phyloP scores from a whole-genome alignment of 2,113 vertebrate species.

The Dasyornis broadbenti region DNA sequence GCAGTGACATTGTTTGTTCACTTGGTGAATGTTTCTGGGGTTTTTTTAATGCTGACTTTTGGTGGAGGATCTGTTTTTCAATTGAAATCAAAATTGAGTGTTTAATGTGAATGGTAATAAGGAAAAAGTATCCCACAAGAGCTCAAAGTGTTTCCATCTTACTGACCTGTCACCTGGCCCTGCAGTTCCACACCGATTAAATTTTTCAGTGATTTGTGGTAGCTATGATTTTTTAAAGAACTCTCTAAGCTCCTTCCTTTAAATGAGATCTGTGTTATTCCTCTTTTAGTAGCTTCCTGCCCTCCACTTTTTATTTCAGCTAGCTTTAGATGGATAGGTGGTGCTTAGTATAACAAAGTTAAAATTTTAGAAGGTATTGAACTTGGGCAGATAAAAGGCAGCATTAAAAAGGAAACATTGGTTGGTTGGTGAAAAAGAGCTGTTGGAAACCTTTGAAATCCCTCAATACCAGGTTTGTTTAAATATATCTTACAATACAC shows the following conservation, averaged over 20 bases:
- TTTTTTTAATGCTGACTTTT: neutral
- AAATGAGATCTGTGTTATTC: neutral
- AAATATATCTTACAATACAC: neutral
- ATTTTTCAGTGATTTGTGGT: conserved; percentile 11
- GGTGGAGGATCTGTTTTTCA: neutral
- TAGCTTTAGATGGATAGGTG: neutral
- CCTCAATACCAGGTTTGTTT: neutral
- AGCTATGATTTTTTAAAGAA: neutral
- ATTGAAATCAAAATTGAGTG: neutral
- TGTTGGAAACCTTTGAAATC: neutral
- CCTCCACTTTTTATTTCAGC: neutral
- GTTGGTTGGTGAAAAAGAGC: neutral
- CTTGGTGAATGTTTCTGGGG: neutral
- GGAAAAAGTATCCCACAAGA: neutral
- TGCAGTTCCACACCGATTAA: neutral
- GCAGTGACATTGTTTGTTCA: neutral
- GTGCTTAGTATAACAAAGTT: neutral
- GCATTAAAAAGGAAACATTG: neutral
- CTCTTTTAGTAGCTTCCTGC: neutral
- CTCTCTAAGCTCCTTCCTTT: neutral
- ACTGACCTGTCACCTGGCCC: neutral
- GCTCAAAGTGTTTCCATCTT: neutral
- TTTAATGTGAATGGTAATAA: neutral
- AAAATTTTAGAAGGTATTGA: neutral
- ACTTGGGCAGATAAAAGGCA: neutral